phyloP scores from a whole-genome alignment of 2,888 invertebrate genomes.

The Dione juno region DNA sequence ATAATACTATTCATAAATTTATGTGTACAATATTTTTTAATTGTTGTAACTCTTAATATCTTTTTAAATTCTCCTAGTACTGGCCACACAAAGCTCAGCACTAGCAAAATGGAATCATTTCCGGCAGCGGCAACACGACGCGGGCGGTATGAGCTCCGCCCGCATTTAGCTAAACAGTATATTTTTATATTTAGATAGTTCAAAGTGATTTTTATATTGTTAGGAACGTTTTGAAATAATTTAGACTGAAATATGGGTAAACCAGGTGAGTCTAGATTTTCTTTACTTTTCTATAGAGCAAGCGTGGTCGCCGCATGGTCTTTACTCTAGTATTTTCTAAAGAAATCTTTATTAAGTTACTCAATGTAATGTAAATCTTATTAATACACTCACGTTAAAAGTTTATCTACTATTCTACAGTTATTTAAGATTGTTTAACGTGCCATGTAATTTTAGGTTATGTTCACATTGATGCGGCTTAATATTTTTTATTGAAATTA shows the following conservation, averaged over 20 bases:
- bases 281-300: conserved; percentile 4
- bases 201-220: conserved; percentile 44
- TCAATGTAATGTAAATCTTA: too few species aligned
- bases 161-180: conserved; percentile 60
- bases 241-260: conserved; percentile 62
- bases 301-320: conserved; percentile 57
- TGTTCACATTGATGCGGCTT: conserved; percentile 2
- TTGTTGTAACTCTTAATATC: background rate
- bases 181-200: conserved; percentile 68
- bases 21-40: background rate
- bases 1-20: too few species aligned
- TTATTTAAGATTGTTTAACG: background rate
- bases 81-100: conserved; percentile 3
- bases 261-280: conserved; percentile 66
- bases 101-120: conserved; percentile 72
- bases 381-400: too few species aligned
- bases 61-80: background rate
- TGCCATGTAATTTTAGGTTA: background rate
- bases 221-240: conserved; percentile 22
- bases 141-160: conserved; percentile 60
- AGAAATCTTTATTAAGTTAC: background rate
- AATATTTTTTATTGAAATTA: background rate
- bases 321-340: background rate
- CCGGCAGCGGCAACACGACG: conserved; percentile 65
- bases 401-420: background rate